Evolutionary conservation across 2,888 invertebrate genomes (phyloP).

Genomic region (Catotricha subobsoleta): DNA sequence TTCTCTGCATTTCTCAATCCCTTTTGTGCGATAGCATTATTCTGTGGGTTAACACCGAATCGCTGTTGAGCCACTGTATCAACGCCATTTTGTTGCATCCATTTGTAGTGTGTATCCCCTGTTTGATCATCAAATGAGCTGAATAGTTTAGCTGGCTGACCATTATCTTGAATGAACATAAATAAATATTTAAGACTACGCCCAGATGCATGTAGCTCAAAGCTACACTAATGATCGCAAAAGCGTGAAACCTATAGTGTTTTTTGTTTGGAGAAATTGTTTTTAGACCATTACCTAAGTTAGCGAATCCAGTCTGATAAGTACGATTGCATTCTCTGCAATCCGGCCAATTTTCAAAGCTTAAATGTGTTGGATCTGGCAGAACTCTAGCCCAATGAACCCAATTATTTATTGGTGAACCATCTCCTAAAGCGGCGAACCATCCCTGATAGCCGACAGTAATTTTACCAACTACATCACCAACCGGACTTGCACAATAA

Average conservation of each 20-base stretch:
- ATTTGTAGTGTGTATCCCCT: background rate
- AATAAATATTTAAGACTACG: too few species aligned
- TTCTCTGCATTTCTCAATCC: too few species aligned
- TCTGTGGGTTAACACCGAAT: too few species aligned
- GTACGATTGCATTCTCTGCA: background rate
- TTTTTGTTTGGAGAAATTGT: too few species aligned
- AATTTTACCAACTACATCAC: slow-evolving; percentile 3
- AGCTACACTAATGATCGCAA: too few species aligned
- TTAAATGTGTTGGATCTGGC: background rate
- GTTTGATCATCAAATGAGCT: background rate
- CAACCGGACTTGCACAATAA: too few species aligned
- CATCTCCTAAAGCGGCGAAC: background rate
- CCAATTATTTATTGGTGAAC: background rate
- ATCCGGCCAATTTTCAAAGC: background rate
- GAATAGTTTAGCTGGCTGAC: background rate
- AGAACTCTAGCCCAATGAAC: background rate
- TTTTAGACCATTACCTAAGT: background rate
- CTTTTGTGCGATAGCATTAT: too few species aligned
- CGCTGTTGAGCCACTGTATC: background rate
- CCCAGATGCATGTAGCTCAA: too few species aligned
- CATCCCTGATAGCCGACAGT: slow-evolving; percentile 1
- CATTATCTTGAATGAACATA: too few species aligned
- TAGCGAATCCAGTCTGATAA: background rate
- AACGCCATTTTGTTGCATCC: background rate
- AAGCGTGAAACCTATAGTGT: too few species aligned